Base-by-base conservation (phyloP, 2,888 invertebrate species). In the Phaedon cochleariae region DNA sequence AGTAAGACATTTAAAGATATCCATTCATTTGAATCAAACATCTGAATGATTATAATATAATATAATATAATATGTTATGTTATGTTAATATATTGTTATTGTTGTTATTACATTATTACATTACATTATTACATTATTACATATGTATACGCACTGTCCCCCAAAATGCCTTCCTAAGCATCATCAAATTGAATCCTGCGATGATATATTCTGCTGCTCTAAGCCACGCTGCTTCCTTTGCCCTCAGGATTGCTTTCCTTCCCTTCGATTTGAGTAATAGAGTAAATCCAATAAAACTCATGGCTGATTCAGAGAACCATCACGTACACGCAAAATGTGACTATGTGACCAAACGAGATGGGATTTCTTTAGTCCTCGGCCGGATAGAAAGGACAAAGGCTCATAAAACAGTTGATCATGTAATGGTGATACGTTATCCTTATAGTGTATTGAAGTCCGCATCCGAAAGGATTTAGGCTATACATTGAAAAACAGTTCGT, bases 361-460 rank as follows among this genome's bases (percentile, higher is more conserved):
- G 69, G 67, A 72, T 70, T 73, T 65, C 57, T 66, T 68, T 69
- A 59, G 64, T 71, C 64, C 68, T 59, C 55, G 65, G 45, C 61
- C 58, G 59, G 52, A 63, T 54, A 62, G 55, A 72, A 68, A 67
- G 71, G 69, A 76, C 73, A 73, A 74, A 74, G 75, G 68, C 64
- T 65, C 71, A 73, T 77, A 77, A 77, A 76, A 73, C 71, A 74
- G 74, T 75, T 75, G 77, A 77, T 76, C 76, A 74, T 76, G 73
- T 74, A 73, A 72, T 70, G 70, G 72, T 72, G 63, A 75, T 77
- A 71, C 72, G 65, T 74, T 70, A 67, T 71, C 64, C 70, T 2
- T 3, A n/a, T n/a, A n/a, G n/a, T 15, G n/a, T 41, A 41, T 41
- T 41, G 41, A 41, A 34, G 12, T 15, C 12, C 3, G 15, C n/a